phyloP scores from a whole-genome alignment of 2,888 invertebrate species.

The Phrixothrix hirtus region DNA sequence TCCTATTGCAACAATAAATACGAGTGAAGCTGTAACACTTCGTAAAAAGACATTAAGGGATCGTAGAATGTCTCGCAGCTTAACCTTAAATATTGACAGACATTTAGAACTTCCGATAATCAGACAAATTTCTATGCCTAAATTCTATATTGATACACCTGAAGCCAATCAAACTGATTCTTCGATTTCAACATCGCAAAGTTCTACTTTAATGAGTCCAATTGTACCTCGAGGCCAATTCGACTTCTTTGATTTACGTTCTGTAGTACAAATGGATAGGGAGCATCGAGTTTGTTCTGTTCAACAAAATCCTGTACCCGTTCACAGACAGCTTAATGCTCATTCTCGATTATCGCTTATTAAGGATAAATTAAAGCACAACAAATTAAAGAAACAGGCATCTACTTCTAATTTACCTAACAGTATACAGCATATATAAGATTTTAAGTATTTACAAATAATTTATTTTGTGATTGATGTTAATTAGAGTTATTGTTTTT shows the following conservation, averaged over 20 bases:
- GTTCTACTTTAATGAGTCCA: conserved; percentile 49
- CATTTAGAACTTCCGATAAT: conserved; percentile 50
- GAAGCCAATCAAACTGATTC: conserved; percentile 48
- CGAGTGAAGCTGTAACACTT: conserved; percentile 33
- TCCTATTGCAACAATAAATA: background rate
- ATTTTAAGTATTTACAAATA: no score
- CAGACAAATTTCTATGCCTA: conserved; percentile 53
- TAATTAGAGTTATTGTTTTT: no score
- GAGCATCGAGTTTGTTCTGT: conserved; percentile 24
- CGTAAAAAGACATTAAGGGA: conserved; percentile 50
- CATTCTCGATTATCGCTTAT: conserved; percentile 16
- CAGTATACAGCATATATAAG: conserved; percentile 29
- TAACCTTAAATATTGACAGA: conserved; percentile 47
- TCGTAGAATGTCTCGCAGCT: conserved; percentile 50
- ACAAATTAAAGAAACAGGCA: conserved; percentile 21
- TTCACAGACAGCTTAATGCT: conserved; percentile 23
- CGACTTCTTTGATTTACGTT: conserved; percentile 49
- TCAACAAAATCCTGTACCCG: conserved; percentile 12
- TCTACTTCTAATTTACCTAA: conserved; percentile 26
- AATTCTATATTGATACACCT: conserved; percentile 54
- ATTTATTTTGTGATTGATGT: no score
- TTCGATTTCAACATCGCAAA: conserved; percentile 40
- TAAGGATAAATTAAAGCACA: conserved; percentile 21
- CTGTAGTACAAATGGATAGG: conserved; percentile 55
- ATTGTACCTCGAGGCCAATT: conserved; percentile 41